Conservation (phyloP, 2,888 invertebrate genomes). For the Megaustenia siamemsis region DNA sequence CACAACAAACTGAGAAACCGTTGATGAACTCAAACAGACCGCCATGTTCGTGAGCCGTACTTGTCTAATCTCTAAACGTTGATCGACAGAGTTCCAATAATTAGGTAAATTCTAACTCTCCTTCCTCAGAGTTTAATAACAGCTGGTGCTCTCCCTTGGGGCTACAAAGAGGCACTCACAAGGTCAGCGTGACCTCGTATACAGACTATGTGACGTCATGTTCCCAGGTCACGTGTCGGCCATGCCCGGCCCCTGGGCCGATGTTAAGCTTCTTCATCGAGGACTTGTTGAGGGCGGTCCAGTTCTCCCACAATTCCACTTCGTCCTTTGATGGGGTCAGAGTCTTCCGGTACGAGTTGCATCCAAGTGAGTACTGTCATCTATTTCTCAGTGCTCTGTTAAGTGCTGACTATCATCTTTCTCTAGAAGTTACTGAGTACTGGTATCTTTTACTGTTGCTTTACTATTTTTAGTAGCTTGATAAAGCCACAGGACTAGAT, state of each 20-base stretch:
- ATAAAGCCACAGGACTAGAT: too few relatives aligned
- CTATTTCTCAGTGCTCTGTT: too few relatives aligned
- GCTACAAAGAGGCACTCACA: constrained; percentile 21
- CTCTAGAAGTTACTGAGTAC: too few relatives aligned
- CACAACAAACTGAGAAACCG: too few relatives aligned
- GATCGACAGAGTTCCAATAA: too few relatives aligned
- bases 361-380: not conserved
- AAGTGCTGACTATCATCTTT: not conserved
- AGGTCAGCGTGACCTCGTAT: constrained; percentile 39
- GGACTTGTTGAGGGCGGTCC: constrained; percentile 43
- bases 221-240: constrained; percentile 46
- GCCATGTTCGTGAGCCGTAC: too few relatives aligned
- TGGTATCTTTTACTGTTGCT: too few relatives aligned
- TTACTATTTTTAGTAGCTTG: too few relatives aligned
- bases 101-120: not conserved
- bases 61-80: too few relatives aligned
- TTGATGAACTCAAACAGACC: too few relatives aligned
- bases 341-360: constrained; percentile 49
- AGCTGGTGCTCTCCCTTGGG: constrained; percentile 48
- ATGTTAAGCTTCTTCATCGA: constrained; percentile 52
- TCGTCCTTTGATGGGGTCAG: constrained; percentile 40
- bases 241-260: constrained; percentile 24
- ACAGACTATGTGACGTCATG: constrained; percentile 57
- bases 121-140: constrained; percentile 53
- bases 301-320: constrained; percentile 10